phyloP scores from a whole-genome alignment of 2,888 invertebrate species.

The Tetragonisca angustula region DNA sequence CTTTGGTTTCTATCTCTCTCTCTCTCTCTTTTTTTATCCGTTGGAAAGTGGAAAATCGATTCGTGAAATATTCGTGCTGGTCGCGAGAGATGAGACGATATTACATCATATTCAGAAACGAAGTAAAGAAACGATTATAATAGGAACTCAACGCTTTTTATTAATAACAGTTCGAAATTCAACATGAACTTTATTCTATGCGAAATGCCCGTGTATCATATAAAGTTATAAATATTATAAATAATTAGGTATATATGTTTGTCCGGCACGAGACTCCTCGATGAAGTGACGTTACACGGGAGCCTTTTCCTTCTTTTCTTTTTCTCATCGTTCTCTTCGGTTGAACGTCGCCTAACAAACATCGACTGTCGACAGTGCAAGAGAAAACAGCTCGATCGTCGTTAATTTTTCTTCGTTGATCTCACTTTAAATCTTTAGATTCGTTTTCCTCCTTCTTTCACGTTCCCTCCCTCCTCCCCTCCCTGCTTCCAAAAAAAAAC shows the following conservation, averaged over 20 bases:
- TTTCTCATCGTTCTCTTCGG: constrained; percentile 11
- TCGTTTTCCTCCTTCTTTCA: not conserved
- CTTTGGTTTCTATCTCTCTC: constrained; percentile 2
- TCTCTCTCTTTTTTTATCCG: not conserved
- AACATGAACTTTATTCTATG: constrained; percentile 76
- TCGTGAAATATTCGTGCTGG: constrained; percentile 7
- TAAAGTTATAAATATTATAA: constrained; percentile 82
- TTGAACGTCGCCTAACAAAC: constrained; percentile 31
- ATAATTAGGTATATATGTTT: constrained; percentile 75
- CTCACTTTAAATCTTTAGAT: not conserved
- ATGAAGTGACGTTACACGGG: constrained; percentile 42
- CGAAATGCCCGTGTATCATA: constrained; percentile 79
- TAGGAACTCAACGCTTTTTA: constrained; percentile 80
- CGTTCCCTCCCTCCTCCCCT: not conserved
- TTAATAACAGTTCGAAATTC: constrained; percentile 79
- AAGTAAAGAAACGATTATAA: constrained; percentile 72
- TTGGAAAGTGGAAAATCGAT: constrained; percentile 25
- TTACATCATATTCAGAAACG: constrained; percentile 37
- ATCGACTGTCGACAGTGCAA: constrained; percentile 51
- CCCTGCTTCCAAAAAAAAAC: not conserved
- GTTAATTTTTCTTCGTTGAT: not conserved
- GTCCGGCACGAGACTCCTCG: constrained; percentile 52
- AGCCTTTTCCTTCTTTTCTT: constrained; percentile 25
- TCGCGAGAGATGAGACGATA: constrained; percentile 37
- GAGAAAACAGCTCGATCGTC: constrained; percentile 25